phyloP scores from a whole-genome alignment of 2,888 invertebrate genomes.

The Pandemis corylana region DNA sequence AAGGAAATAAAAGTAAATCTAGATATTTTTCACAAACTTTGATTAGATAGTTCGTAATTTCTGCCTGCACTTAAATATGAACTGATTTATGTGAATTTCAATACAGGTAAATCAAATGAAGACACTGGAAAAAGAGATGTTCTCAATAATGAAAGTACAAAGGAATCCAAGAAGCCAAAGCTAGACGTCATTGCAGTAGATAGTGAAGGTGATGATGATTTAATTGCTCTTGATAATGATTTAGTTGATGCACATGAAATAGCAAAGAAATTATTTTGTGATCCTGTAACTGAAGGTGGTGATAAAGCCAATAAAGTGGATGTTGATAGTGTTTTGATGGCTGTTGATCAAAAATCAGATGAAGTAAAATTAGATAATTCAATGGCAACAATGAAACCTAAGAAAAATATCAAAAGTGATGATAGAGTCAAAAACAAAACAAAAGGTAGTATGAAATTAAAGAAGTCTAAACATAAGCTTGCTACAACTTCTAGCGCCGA shows the following conservation, averaged over 20 bases:
- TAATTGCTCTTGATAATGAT: conserved; percentile 22
- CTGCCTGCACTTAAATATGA: too few relatives aligned
- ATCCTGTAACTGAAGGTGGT: conserved; percentile 17
- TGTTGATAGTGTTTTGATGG: conserved; percentile 41
- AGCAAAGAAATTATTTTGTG: neutral
- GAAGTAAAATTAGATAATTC: neutral
- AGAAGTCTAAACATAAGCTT: neutral
- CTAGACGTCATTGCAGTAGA: conserved; percentile 48
- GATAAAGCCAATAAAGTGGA: neutral
- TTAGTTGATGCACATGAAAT: neutral
- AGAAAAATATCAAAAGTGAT: neutral
- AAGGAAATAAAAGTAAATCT: too few relatives aligned
- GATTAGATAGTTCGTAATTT: too few relatives aligned
- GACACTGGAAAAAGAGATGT: neutral
- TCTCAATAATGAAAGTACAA: neutral
- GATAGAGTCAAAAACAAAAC: neutral
- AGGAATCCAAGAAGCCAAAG: conserved; percentile 45
- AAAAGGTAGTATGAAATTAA: neutral
- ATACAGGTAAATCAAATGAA: neutral
- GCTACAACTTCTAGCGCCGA: neutral
- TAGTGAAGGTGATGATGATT: conserved; percentile 45
- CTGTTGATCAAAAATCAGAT: neutral
- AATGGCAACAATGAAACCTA: neutral
- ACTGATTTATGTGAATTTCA: neutral
- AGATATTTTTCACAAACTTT: too few relatives aligned